Evolutionary conservation across 2,888 invertebrate genomes (phyloP), one percentile per base, ranked within the genome.

Genomic region (Artemia sp.): DNA sequence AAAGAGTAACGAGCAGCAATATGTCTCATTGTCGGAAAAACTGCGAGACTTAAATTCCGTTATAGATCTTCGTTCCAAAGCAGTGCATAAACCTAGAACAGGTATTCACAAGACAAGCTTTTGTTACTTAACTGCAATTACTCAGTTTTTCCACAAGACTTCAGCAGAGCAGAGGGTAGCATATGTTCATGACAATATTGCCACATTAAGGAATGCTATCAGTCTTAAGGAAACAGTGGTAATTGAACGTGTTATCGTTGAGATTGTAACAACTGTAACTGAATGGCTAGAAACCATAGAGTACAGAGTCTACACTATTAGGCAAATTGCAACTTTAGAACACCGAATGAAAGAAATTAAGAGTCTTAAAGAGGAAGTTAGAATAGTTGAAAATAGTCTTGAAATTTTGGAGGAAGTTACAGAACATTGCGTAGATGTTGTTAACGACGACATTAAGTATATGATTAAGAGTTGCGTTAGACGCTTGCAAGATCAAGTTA

Each of bases 251-350:
- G 85, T 84, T 66, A 82, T 90, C 12, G 83, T 89, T 11, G 85
- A 86, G 38, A 84, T 89, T 0, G 86, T 90, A 67, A 88, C 90
- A 78, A 87, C 86, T 0, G 86, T 92, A 66, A 88, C 89, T 0
- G 86, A 86, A 12, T 90, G 90, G 89, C 77, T 92, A 66, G 89
- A 91, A 79, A 89, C 87, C 51, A 88, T 91, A 71, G 89, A 90
- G 76, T 89, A 89, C 74, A 84, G 85, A 74, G 87, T 90, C 67
- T 86, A 84, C 74, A 72, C 69, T 6, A 70, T 76, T 19, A 73
- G 73, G 51, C 72, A 74, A 51, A 71, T 68, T 51, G 77, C 84
- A 50, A 83, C 82, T 72, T 69, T 74, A 50, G 68, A 68, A 70
- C 51, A 69, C 64, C 9, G 70, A 69, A 51, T 67, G 69, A 68